A percentile compares a stretch with the other conserved stretches of the same genome.
Conservation (phyloP, 2,888 invertebrate genomes). For the Cinara cedri region DNA sequence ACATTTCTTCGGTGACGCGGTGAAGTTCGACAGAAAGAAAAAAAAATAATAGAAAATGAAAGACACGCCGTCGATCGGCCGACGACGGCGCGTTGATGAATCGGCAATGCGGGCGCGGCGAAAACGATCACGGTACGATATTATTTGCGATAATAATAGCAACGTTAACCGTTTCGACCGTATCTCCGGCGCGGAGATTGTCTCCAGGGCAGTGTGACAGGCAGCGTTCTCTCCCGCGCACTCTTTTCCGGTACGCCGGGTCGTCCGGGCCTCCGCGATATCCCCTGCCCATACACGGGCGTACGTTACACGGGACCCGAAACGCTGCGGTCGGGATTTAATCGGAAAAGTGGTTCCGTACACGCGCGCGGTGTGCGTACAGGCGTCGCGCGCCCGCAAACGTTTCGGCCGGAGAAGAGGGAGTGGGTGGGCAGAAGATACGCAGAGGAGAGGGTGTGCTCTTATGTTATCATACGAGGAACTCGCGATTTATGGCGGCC, state of each 20-base stretch:
- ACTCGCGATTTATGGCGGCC: slow-evolving; percentile 48
- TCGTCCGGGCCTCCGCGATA: not conserved
- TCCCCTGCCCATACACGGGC: not conserved
- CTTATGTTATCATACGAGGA: slow-evolving; percentile 15
- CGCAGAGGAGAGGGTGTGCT: not conserved
- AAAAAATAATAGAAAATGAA: too few relatives aligned
- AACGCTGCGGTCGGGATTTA: slow-evolving; percentile 44
- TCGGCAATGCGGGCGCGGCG: not conserved
- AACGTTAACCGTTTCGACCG: not conserved
- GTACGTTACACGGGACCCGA: slow-evolving; percentile 16
- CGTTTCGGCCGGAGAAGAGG: not conserved
- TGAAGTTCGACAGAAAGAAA: too few relatives aligned
- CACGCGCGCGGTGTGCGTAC: not conserved
- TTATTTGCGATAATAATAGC: not conserved
- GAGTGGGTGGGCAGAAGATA: not conserved
- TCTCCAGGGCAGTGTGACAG: too few relatives aligned
- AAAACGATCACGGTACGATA: not conserved
- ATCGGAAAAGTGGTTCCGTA: slow-evolving; percentile 42
- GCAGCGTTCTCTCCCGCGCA: too few relatives aligned
- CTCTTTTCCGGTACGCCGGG: too few relatives aligned
- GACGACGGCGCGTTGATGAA: not conserved
- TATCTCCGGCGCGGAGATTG: not conserved
- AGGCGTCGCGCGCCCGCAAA: not conserved
- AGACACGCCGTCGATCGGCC: too few relatives aligned
- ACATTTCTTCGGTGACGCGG: too few relatives aligned